A percentile compares a stretch with the other conserved stretches of the same genome.
phyloP scores from a whole-genome alignment of 2,113 vertebrate species.

The Reinhardtius hippoglossoides region DNA sequence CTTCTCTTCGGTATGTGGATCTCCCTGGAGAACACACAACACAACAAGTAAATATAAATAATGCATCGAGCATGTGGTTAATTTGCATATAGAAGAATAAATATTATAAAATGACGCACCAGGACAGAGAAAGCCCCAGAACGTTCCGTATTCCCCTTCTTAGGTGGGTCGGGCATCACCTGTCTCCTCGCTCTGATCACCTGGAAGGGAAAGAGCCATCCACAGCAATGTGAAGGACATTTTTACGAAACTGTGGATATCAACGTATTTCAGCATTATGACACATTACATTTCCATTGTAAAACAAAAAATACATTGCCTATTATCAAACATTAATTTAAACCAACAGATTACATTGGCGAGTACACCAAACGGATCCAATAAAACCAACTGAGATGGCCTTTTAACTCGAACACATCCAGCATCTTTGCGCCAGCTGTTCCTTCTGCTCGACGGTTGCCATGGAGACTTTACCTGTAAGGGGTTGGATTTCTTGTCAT shows the following conservation, averaged over 20 bases:
- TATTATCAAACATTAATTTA: conserved; percentile 7
- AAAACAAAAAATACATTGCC: not conserved
- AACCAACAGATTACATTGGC: not conserved
- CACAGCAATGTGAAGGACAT: not conserved
- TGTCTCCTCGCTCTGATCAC: conserved; percentile 75
- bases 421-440: conserved; percentile 55
- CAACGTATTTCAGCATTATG: not conserved
- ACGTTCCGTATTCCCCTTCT: conserved; percentile 54
- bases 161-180: conserved; percentile 54
- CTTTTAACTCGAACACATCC: conserved; percentile 43
- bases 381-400: conserved; percentile 45
- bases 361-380: conserved; percentile 22
- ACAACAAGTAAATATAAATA: not conserved
- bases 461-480: conserved; percentile 77
- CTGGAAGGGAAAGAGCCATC: conserved; percentile 48
- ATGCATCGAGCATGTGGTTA: not conserved
- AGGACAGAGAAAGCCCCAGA: conserved; percentile 70
- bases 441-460: conserved; percentile 48
- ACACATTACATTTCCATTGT: not conserved
- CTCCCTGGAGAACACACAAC: conserved; percentile 59
- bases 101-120: conserved; percentile 42
- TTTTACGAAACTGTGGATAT: not conserved
- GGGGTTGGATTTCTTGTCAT: conserved; percentile 58
- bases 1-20: conserved; percentile 51
- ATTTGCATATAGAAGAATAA: not conserved